phyloP scores from a whole-genome alignment of 2,113 vertebrate genomes.

The Rhizomys pruinosus region DNA sequence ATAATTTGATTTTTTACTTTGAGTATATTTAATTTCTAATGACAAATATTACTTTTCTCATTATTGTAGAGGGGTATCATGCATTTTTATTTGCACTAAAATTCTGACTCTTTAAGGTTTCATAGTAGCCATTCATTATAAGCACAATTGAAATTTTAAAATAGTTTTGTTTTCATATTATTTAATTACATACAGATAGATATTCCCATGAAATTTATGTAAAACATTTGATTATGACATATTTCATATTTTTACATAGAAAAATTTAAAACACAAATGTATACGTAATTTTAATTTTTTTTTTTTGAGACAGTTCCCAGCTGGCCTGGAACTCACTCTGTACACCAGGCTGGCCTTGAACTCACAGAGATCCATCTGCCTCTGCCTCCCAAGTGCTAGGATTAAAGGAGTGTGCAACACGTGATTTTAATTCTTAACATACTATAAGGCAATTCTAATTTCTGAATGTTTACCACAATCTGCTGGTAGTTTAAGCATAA shows the following conservation, averaged over 20 bases:
- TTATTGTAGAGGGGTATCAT: slow-evolving; percentile 29
- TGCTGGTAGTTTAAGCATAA: not conserved
- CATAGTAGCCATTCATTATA: not conserved
- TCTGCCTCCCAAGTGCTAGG: too few relatives aligned
- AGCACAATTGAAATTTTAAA: too few relatives aligned
- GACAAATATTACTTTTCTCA: slow-evolving; percentile 22
- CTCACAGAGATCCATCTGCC: too few relatives aligned
- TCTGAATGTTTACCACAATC: not conserved
- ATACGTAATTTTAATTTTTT: too few relatives aligned
- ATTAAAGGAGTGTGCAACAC: too few relatives aligned
- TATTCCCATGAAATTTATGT: too few relatives aligned
- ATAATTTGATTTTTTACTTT: slow-evolving; percentile 58
- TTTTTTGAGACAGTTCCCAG: too few relatives aligned
- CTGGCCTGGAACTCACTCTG: too few relatives aligned
- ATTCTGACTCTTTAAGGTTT: not conserved
- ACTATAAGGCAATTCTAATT: not conserved
- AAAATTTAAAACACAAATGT: too few relatives aligned
- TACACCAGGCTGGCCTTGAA: too few relatives aligned
- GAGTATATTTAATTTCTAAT: slow-evolving; percentile 64
- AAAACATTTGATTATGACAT: too few relatives aligned
- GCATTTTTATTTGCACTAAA: slow-evolving; percentile 28
- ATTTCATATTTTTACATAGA: too few relatives aligned
- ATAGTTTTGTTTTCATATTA: slow-evolving; percentile 42
- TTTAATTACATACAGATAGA: not conserved
- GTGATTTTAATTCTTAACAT: slow-evolving; percentile 18